Evolutionary conservation across 2,113 vertebrate species (phyloP), one percentile per base, ranked within the genome.

Genomic region (rabbit (Oryctolagus cuniculus)): DNA sequence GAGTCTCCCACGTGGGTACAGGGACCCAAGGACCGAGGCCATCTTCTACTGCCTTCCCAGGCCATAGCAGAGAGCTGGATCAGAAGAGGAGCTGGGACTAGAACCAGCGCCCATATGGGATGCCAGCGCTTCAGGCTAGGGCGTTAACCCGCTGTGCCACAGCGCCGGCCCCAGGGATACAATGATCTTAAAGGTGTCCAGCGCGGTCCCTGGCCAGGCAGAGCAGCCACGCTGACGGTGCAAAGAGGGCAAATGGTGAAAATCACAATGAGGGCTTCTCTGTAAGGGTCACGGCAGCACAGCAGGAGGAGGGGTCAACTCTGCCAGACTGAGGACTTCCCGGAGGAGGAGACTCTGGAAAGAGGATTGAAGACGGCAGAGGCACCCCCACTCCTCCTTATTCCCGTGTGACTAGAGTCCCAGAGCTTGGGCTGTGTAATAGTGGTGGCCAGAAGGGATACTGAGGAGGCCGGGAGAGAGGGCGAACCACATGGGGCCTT

Each of bases 291-390:
- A 12, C 6, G n/a, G 38, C 38, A 75, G 16, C 58, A n/a, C 21
- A n/a, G 92, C 0, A 38, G 73, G 36, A 49, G 27, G 77, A 63
- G 38, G 31, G n/a, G 44, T 49, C 58, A 15, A 66, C 22, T 78
- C 78, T 24, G 9, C 63, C 78, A 92, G 67, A 67, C 44, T 4
- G 61, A 66, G 19, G 10, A 34, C 27, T 49, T 81, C 34, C 58
- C 74, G 34, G n/a, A 63, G 64, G 29, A 91, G 38, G 10, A 10
- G 44, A 61, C 44, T 58, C 21, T 73, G 83, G 70, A 44, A 21
- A 94, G 86, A 86, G 21, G 75, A 53, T 88, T 44, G 55, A 91
- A 81, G 82, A 90, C 73, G n/a, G 31, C 34, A 31, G 58, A 77
- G 29, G 1, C 13, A 11, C 15, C 22, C 17, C 63, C 70, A 11